These are phyloP conservation scores for Pocillopora verrucosa DNA, from an alignment of 64 coral and sea anemone genomes.

Conservation along the genomic window DNA sequence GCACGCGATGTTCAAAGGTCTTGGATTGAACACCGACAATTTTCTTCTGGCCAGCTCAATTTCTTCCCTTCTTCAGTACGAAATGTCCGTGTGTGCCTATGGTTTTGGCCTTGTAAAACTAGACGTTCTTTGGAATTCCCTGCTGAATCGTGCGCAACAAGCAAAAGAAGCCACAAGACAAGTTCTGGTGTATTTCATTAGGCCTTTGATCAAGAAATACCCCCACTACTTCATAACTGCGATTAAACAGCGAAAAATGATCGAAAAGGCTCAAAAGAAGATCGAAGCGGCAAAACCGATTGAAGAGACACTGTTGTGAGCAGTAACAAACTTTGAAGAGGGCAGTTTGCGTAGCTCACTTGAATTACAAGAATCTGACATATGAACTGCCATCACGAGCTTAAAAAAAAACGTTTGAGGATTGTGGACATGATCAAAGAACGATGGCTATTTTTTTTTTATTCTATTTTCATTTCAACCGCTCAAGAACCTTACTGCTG, in stretches of 20 bases:
- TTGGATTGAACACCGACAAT: background rate
- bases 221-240: conserved; percentile 21
- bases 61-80: background rate
- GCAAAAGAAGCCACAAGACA: background rate
- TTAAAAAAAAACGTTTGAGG: too few species aligned
- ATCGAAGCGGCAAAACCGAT: background rate
- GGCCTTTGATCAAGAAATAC: conserved; percentile 14
- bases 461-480: too few species aligned
- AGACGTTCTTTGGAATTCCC: conserved; percentile 4
- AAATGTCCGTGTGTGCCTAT: background rate
- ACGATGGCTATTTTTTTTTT: too few species aligned
- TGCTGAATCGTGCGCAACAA: background rate
- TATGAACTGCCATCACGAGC: too few species aligned
- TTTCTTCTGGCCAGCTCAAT: background rate
- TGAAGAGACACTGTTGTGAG: too few species aligned
- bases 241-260: background rate
- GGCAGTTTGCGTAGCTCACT: background rate
- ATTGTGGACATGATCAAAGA: too few species aligned
- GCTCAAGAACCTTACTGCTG: too few species aligned
- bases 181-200: background rate
- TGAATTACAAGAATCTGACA: too few species aligned
- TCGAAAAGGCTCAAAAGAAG: background rate
- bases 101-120: conserved; percentile 4
- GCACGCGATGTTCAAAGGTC: background rate
- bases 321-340: background rate